Base-by-base conservation (phyloP, 2,888 invertebrate species). In the Caenorhabditis becei region DNA sequence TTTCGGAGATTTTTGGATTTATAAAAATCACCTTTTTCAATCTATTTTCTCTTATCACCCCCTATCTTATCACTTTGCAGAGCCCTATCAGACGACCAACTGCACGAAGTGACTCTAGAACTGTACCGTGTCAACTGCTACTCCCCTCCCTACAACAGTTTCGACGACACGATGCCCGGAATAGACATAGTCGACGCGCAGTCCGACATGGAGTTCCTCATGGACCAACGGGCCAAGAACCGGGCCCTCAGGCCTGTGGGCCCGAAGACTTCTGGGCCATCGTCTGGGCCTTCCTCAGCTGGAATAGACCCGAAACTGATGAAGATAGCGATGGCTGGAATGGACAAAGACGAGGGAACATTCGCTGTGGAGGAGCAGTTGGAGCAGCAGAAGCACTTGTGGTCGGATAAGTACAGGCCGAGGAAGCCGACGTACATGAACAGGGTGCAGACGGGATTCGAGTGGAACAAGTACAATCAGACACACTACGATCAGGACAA, bases 391-490 rank as follows among this genome's bases (percentile, higher is more conserved):
- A 94, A 96, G 11, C 96, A 96, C 90, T 92, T 96, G 32, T 98
- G 98, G 96, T 96, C 97, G 0, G 98, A 99, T 92, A 99, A 98
- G 92, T 99, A 98, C 92, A 93, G 98, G 14, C 99, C 99, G 0
- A 93, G 98, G 58, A 99, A 99, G 91, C 99, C 99, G 0, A 93
- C 98, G 23, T 99, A 99, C 93, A 97, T 99, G 93, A 99, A 99
- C 93, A 92, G 94, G 78, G 94, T 94, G 8, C 93, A 93, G 87
- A 93, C 93, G 3, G 99, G 99, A 18, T 99, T 99, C 92, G 99
- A 99, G 91, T 99, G 99, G 99, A 99, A 99, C 93, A 99, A 99
- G 92, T 99, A 99, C 93, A 99, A 99, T 93, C 99, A 99, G 93
- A 99, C 99, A 1, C 99, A 99, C 93, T 99, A 99, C 92, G 99